Evolutionary conservation across 1,140 invertebrate species (phyloP), one percentile per base, ranked within the genome.

Genomic region (Cotesia chilonis): DNA sequence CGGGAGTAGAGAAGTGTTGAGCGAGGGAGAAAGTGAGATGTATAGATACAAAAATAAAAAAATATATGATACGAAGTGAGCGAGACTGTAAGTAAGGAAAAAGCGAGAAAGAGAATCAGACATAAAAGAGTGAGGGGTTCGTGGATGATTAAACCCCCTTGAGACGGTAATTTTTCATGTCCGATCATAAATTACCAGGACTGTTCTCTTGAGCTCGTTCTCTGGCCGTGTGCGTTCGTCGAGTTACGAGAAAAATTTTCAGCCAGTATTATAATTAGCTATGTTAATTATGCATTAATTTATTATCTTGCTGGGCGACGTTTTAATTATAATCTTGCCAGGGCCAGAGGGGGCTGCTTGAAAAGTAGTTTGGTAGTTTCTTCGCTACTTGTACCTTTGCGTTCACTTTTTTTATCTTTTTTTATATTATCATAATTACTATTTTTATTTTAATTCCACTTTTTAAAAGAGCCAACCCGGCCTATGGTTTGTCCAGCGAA

Each of bases 221-320:
- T 78, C 20, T 52, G 66, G 47, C 68, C 35, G 41, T 68, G 70
- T 60, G 75, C 68, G 69, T 80, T 77, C 78, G 78, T 77, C 79
- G 78, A 83, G 79, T 82, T 82, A 82, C 80, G 81, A 82, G 80
- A 83, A 81, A 83, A 85, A 84, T 83, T 47, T 82, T 79, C 74
- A 78, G 78, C 77, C 80, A 77, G 81, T 85, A 85, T 85, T 85
- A 85, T 85, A 85, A 85, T 85, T 84, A 85, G 83, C 82, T 83
- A 84, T 84, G 84, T 85, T 85, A 85, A 85, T 85, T 85, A 85
- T 82, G 80, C 82, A 84, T 85, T 84, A 84, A 85, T 85, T 84
- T 84, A 85, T 84, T 81, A 84, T 84, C 76, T 80, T 75, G 75
- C 78, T 74, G 80, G 75, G 83, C 83, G 83, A 85, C 83, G 83